phyloP scores from a whole-genome alignment of 2,113 vertebrate species.

The Myiagra hebetior region DNA sequence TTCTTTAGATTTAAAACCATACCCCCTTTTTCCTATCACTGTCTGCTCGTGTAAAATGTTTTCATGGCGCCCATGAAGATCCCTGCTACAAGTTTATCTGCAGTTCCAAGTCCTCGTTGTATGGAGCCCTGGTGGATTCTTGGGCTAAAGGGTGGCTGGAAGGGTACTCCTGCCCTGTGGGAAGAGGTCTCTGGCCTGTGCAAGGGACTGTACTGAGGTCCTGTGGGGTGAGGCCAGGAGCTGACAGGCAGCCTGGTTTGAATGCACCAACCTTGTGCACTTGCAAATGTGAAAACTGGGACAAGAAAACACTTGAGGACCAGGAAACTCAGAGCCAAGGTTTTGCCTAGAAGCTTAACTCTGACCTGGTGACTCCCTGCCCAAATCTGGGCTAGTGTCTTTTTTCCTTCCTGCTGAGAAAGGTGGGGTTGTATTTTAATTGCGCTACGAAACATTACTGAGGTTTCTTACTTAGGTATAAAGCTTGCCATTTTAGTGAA shows the following conservation, averaged over 20 bases:
- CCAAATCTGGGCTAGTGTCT: neutral
- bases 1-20: neutral
- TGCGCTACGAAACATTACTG: rapidly evolving
- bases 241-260: neutral
- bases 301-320: neutral
- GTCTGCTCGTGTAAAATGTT: neutral
- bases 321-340: neutral
- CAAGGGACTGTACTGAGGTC: neutral
- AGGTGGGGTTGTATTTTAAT: neutral
- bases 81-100: neutral
- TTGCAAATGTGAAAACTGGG: neutral
- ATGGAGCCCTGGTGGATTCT: neutral
- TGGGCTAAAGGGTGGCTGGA: neutral
- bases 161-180: neutral
- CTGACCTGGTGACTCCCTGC: neutral
- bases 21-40: neutral
- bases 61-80: neutral
- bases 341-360: neutral
- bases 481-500: neutral
- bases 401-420: neutral
- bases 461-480: neutral
- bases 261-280: neutral
- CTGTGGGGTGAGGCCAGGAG: neutral
- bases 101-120: neutral
- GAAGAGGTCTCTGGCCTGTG: neutral